Evolutionary conservation across 2,113 vertebrate genomes (phyloP), one percentile per base, ranked within the genome.

Genomic region (Nothocercus nigrocapillus): DNA sequence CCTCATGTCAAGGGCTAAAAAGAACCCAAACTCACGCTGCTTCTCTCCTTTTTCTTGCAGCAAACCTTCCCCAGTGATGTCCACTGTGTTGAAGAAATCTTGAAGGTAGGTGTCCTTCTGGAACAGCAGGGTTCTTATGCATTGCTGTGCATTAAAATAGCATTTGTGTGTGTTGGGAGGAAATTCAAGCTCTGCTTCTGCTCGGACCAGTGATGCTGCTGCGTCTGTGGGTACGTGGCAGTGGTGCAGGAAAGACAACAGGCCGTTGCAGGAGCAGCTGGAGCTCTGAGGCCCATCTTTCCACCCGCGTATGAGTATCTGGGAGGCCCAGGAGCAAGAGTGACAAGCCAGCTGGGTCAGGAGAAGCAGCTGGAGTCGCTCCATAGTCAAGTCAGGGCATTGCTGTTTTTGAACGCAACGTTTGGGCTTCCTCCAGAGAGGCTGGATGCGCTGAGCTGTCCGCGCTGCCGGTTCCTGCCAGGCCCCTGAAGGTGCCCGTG

Each of bases 51-150:
- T 69, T 27, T 56, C 6, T 96, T 96, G 56, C 64, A 98, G 97
- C 98, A 99, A 98, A 98, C 98, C 5, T 98, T 96, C 88, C 93
- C 98, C 84, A 98, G 95, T 98, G 99, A 99, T 95, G 98, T 91
- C 54, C 98, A 98, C 58, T 98, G 98, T 93, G 98, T 99, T 40
- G 98, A 99, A 96, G 99, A 99, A 83, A 99, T 99, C 93, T 97
- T 99, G 92, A 98, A 97, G 98, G 99, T 99, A 96, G 98, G 98
- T 96, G 32, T 44, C 83, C 45, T 80, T 82, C 54, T 32, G 54
- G 22, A 89, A 44, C 51, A 67, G 14, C 16, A 44, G 2, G 11
- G 22, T 11, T 70, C 58, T 69, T 70, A 53, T 66, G 5, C 51
- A 13, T 58, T 92, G 70, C n/a, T 14, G 32, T 1, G 1, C 1